Base-by-base conservation (phyloP, 2,113 vertebrate species). In the Stegastes partitus region DNA sequence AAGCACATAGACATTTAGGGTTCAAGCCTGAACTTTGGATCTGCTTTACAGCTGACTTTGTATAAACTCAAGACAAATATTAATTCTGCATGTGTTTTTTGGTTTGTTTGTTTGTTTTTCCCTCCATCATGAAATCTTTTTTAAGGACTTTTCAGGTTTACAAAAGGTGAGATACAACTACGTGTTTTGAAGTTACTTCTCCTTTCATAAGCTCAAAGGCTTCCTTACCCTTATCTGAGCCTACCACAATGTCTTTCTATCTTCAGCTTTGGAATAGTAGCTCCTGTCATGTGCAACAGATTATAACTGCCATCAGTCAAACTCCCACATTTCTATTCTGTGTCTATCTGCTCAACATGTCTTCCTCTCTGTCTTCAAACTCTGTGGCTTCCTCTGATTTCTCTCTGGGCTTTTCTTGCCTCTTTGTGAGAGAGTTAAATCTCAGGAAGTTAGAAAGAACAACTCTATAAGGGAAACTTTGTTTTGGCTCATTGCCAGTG, bases 401-500 rank as follows among this genome's bases (percentile, higher is more conserved):
- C 55, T 83, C 69, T 58, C 23, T 37, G 34, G 50, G 53, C 28
- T 68, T 76, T 69, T 49, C 62, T 66, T 7, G 2, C 53, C 39
- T 82, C 70, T 83, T 67, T 80, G 51, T 62, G 58, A 59, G 47
- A 54, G 61, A 62, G 63, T 55, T 56, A 11, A 39, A 74, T 61
- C 68, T 84, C 56, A 62, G 80, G 67, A 81, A 83, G 85, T 79
- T 66, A 45, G 68, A 83, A 76, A 75, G 55, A 66, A 73, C 72
- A 82, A 58, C 45, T 74, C 70, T 57, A 67, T 75, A 58, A 63
- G 63, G 72, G 51, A 77, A 82, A 82, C 72, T 59, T 64, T 90
- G 81, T 65, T 70, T 81, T 89, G 90, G 87, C 77, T 22, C 18
- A 1, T 0, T 75, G 81, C 89, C 91, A 74, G 51, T 1, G 50